Evolutionary conservation across 2,797 vertebrate species (phyloP), one percentile per base, ranked within the genome.

Genomic region (Nannoperca australis): DNA sequence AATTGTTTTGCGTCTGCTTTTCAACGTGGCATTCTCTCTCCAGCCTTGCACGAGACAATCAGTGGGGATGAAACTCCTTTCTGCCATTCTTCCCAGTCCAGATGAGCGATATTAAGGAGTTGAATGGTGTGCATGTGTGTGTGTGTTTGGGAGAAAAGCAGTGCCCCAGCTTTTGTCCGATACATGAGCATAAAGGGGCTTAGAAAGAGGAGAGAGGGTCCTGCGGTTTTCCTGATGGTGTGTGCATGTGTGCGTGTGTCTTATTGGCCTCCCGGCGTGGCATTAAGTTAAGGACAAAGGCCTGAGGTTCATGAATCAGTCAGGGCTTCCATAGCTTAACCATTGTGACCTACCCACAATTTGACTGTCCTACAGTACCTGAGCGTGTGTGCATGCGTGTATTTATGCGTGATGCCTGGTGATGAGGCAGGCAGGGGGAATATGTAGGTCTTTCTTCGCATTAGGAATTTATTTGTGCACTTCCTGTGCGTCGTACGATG

Each of bases 1-100:
- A 94, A 95, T 95, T 94, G 94, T 95, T 95, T 94, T 90, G 90
- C 72, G 74, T 93, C 89, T 87, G 93, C 92, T 90, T 95, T 95
- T 94, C 91, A 94, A 84, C 91, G 63, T 85, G 81, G 79, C 87
- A 86, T 94, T 94, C 90, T 94, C 85, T 93, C 78, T 32, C 78
- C 85, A 82, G 89, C 88, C 89, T 90, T 73, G 89, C 88, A 70
- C 73, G 58, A 94, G 91, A 95, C 94, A 95, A 95, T 95, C 92
- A 83, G 87, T 92, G 88, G 92, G 91, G 92, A 95, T 92, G 91
- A 95, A 95, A 93, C 91, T 93, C 86, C 85, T 92, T 92, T 90
- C 82, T 82, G 30, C 83, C 87, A 91, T 92, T 92, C 87, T 93
- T 90, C 84, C 79, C 59, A 6, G 77, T 84, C 85, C 90, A 93